Evolutionary conservation across 2,888 invertebrate species (phyloP).

Genomic region (Lamproptera curius): DNA sequence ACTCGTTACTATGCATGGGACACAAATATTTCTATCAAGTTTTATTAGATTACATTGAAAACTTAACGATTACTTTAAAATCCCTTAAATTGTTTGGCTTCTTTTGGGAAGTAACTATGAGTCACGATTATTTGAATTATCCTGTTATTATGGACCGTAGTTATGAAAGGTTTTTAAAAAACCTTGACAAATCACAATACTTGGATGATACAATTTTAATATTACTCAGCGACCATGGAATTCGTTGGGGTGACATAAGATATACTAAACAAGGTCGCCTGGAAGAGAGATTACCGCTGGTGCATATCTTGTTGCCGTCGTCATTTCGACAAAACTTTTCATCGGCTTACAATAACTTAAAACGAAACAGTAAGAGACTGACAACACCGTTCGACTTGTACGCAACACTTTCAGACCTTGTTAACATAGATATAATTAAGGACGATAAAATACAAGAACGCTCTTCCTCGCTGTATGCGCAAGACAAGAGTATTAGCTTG

Average conservation of each 20-base stretch:
- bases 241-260: constrained; percentile 90
- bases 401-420: constrained; percentile 85
- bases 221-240: constrained; percentile 93
- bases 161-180: constrained; percentile 78
- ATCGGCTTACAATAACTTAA: constrained; percentile 80
- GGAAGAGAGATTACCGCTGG: constrained; percentile 92
- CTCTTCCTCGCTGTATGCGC: constrained; percentile 45
- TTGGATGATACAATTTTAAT: constrained; percentile 84
- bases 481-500: constrained; percentile 83
- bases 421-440: constrained; percentile 68
- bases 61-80: constrained; percentile 79
- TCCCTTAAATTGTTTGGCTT: constrained; percentile 85
- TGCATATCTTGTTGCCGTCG: constrained; percentile 84
- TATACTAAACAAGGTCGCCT: constrained; percentile 90
- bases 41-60: constrained; percentile 83
- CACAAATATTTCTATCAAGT: constrained; percentile 83
- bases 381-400: constrained; percentile 91
- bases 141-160: constrained; percentile 85
- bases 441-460: constrained; percentile 55
- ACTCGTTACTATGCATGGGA: constrained; percentile 84
- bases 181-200: constrained; percentile 67
- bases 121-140: constrained; percentile 91
- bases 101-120: constrained; percentile 90
- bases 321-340: constrained; percentile 83
- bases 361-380: constrained; percentile 82